Evolutionary conservation across 2,888 invertebrate species (phyloP).

Genomic region (Macrophya alboannulata): DNA sequence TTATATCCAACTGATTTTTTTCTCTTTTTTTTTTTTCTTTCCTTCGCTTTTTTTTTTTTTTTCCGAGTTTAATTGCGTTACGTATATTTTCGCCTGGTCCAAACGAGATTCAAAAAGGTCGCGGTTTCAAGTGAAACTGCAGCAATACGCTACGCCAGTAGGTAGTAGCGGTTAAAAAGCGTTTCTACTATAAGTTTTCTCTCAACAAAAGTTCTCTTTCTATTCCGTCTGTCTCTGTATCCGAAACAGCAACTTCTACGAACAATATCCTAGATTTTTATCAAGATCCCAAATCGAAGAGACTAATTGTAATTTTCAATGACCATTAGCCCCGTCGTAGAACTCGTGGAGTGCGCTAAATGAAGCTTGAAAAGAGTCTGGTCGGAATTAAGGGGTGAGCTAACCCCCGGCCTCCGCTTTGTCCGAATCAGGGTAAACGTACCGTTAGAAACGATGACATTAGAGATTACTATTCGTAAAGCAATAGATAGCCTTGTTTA

Average conservation of each 20-base stretch:
- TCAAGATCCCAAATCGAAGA: not conserved
- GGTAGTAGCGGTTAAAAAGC: not conserved
- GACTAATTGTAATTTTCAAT: conserved; percentile 30
- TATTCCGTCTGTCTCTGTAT: not conserved
- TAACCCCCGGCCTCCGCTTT: not conserved
- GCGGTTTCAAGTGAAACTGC: not conserved
- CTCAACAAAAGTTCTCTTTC: not conserved
- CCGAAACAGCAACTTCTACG: not conserved
- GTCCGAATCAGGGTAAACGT: conserved; percentile 37
- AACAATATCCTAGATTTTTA: not conserved
- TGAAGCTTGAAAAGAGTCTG: conserved; percentile 26
- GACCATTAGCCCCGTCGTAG: not conserved
- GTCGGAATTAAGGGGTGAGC: conserved; percentile 31
- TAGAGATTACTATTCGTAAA: conserved; percentile 6
- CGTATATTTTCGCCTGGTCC: not conserved
- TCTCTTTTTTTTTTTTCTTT: not conserved
- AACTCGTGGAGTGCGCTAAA: conserved; percentile 12
- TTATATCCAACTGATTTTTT: conserved; percentile 30
- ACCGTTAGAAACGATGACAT: conserved; percentile 38
- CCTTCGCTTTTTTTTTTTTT: not conserved
- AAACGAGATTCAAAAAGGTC: not conserved
- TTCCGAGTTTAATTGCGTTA: conserved; percentile 22
- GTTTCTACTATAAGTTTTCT: not conserved
- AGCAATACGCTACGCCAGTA: no score
- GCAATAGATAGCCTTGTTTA: conserved; percentile 21